phyloP scores from a whole-genome alignment of 2,797 vertebrate genomes.

The Peromyscus nudipes region DNA sequence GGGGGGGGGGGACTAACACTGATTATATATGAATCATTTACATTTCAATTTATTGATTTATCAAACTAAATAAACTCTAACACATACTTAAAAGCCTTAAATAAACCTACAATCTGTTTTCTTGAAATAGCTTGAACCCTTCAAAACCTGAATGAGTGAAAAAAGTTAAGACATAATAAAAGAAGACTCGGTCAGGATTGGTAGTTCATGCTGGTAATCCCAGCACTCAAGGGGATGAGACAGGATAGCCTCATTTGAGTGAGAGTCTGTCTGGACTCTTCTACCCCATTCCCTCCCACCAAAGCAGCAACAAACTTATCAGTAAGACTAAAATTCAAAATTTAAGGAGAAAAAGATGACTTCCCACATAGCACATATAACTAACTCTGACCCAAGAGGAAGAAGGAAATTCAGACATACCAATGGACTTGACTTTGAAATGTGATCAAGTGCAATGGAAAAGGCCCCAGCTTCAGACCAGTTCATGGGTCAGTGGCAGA shows the following conservation, averaged over 20 bases:
- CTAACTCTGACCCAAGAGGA: conserved; percentile 9
- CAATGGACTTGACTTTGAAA: conserved; percentile 13
- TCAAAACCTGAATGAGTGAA: background rate
- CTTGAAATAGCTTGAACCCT: conserved; percentile 34
- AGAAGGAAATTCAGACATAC: background rate
- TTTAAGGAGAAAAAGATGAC: background rate
- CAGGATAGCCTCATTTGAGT: background rate
- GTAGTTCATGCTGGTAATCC: background rate
- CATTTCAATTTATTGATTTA: conserved; percentile 19
- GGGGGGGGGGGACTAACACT: background rate
- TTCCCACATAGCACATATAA: background rate
- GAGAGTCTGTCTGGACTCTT: background rate
- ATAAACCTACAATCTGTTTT: background rate
- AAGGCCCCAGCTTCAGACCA: background rate
- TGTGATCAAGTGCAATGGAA: background rate
- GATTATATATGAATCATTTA: conserved; percentile 17
- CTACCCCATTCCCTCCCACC: no score
- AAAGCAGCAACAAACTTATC: background rate
- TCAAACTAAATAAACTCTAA: background rate
- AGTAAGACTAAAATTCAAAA: background rate
- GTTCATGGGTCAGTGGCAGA: background rate
- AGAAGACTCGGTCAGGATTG: background rate
- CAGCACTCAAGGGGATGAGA: background rate
- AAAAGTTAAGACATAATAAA: background rate
- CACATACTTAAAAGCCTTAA: conserved; percentile 29